A percentile compares a stretch with the other conserved stretches of the same genome.
These are phyloP conservation scores for Furnarius figulus DNA, from an alignment of 2,113 vertebrate species.

Conservation along the genomic window DNA sequence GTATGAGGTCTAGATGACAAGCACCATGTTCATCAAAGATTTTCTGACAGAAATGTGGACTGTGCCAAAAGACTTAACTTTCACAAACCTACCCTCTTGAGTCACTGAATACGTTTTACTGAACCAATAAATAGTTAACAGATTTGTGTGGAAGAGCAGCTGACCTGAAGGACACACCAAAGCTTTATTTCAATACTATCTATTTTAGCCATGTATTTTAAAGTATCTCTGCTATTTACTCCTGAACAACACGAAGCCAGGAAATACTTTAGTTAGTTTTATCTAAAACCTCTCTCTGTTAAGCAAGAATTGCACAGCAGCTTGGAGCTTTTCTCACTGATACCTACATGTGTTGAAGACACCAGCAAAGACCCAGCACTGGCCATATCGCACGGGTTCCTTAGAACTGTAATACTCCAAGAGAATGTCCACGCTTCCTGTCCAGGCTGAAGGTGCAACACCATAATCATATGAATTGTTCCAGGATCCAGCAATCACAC, in stretches of 20 bases:
- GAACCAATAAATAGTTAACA: background rate
- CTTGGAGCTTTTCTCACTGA: background rate
- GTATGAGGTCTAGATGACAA: background rate
- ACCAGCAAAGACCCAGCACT: conserved; percentile 97
- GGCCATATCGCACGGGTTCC: conserved; percentile 86
- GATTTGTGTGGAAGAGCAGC: background rate
- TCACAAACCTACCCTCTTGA: background rate
- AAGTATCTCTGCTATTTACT: background rate
- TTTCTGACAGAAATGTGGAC: background rate
- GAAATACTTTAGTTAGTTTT: background rate
- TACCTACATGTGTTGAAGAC: conserved; percentile 95
- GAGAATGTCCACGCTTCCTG: conserved; percentile 93
- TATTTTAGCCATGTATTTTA: conserved; percentile 27
- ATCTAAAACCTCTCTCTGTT: background rate
- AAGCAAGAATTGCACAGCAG: background rate
- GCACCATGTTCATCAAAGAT: background rate
- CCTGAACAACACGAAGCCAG: background rate
- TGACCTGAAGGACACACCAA: background rate
- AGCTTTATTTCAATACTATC: background rate
- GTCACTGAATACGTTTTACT: background rate
- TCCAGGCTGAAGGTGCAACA: conserved; percentile 93
- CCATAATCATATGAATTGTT: conserved; percentile 85
- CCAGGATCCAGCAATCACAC: conserved; percentile 92
- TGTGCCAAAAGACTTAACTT: background rate
- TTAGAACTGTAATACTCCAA: conserved; percentile 79